These are phyloP conservation scores for Dioctria linearis DNA, from an alignment of 2,888 invertebrate genomes.

Conservation along the genomic window DNA sequence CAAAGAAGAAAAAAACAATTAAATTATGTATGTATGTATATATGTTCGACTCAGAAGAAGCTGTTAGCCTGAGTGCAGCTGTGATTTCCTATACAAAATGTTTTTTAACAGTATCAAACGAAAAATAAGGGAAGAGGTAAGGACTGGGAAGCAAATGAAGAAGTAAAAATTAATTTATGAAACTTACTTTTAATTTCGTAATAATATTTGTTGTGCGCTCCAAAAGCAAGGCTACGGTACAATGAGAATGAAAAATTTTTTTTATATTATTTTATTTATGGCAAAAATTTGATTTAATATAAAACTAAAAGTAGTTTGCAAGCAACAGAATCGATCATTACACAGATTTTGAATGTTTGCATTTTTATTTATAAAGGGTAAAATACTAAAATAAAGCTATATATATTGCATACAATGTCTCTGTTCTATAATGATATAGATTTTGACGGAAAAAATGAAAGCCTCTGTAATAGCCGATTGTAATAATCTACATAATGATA, in stretches of 20 bases:
- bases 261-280: constrained; percentile 24
- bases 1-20: neutral
- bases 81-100: neutral
- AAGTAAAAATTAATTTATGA: constrained; percentile 50
- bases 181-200: constrained; percentile 56
- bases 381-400: no score
- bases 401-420: no score
- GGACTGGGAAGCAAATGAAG: neutral
- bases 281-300: neutral
- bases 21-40: neutral
- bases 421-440: no score
- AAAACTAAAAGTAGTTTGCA: no score
- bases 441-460: no score
- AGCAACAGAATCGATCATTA: no score
- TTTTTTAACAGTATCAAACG: neutral
- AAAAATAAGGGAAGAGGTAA: constrained; percentile 4
- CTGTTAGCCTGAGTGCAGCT: no score
- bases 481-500: no score
- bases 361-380: no score
- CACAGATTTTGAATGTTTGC: no score
- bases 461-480: no score
- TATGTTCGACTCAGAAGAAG: no score
- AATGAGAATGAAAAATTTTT: constrained; percentile 49
- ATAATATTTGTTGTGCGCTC: constrained; percentile 55
- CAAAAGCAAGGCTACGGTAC: constrained; percentile 57